Percentiles rank a stretch among this genome's conserved stretches.
phyloP scores from a whole-genome alignment of 2,888 invertebrate genomes.

The Aporophyla lueneburgensis region DNA sequence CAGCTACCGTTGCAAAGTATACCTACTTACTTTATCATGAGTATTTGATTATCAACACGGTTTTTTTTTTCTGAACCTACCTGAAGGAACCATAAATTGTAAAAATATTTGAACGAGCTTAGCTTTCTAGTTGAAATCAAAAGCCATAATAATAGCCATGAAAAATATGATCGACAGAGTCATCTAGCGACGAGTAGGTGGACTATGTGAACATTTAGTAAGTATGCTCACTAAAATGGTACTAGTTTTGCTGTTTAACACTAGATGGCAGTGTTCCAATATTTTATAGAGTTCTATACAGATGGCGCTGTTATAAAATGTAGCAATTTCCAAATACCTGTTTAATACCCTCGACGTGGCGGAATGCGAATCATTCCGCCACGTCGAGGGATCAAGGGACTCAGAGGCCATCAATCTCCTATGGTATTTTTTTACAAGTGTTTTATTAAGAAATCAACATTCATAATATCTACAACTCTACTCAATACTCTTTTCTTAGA shows the following conservation, averaged over 20 bases:
- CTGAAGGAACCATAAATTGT: no score
- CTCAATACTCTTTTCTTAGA: neutral
- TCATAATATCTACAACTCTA: neutral
- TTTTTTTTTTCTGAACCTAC: neutral
- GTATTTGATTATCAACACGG: neutral
- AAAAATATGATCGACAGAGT: neutral
- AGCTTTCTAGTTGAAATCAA: neutral
- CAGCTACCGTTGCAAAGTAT: no score
- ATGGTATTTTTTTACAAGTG: neutral
- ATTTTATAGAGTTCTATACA: neutral
- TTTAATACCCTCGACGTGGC: neutral
- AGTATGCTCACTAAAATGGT: neutral
- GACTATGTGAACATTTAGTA: neutral
- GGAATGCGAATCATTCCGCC: neutral
- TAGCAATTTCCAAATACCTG: neutral
- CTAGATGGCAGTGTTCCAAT: slow-evolving; percentile 30
- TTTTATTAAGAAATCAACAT: neutral
- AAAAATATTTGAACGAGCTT: no score
- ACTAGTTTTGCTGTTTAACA: slow-evolving; percentile 14
- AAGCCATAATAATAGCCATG: neutral
- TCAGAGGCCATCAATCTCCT: neutral
- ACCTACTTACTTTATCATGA: neutral
- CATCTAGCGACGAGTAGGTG: slow-evolving; percentile 25
- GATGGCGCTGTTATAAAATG: slow-evolving; percentile 32
- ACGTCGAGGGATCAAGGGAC: neutral